Percentiles rank a stretch among this genome's conserved stretches.
phyloP scores from a whole-genome alignment of 1,140 invertebrate genomes.

The Paralvinella palmiformis region DNA sequence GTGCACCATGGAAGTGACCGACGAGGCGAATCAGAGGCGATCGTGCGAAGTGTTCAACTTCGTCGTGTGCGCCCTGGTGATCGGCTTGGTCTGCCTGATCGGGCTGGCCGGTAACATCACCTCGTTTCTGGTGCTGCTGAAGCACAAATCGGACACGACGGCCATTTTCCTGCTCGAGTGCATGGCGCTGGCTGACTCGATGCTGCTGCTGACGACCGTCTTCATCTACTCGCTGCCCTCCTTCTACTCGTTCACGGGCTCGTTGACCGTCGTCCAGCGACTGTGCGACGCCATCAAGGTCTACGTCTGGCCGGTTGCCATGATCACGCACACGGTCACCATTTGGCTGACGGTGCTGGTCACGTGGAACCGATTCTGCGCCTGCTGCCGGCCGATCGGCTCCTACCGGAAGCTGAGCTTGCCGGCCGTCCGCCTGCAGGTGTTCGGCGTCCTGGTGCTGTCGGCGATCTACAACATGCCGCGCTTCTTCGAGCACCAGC shows the following conservation, averaged over 20 bases:
- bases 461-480: conserved; percentile 21
- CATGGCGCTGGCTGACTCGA: conserved; percentile 16
- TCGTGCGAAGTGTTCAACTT: conserved; percentile 15
- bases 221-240: conserved; percentile 18
- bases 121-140: conserved; percentile 15
- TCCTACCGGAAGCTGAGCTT: conserved; percentile 1
- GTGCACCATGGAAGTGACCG: too few relatives aligned
- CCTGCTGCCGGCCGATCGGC: conserved; percentile 9
- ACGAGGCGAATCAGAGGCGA: too few relatives aligned
- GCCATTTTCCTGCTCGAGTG: conserved; percentile 19
- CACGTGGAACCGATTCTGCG: conserved; percentile 13
- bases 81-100: conserved; percentile 14
- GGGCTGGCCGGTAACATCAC: conserved; percentile 17
- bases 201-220: conserved; percentile 13
- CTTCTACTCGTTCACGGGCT: conserved; percentile 2
- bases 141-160: conserved; percentile 11
- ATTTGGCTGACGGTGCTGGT: conserved; percentile 21
- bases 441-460: conserved; percentile 14
- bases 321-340: conserved; percentile 16
- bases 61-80: conserved; percentile 15
- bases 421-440: conserved; percentile 3
- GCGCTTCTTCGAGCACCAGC: conserved; percentile 18
- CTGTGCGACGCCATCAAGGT: too few relatives aligned
- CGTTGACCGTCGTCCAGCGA: not conserved
- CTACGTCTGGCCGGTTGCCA: conserved; percentile 18